Evolutionary conservation across 2,113 vertebrate genomes (phyloP).

Genomic region (Peucedramus taeniatus): DNA sequence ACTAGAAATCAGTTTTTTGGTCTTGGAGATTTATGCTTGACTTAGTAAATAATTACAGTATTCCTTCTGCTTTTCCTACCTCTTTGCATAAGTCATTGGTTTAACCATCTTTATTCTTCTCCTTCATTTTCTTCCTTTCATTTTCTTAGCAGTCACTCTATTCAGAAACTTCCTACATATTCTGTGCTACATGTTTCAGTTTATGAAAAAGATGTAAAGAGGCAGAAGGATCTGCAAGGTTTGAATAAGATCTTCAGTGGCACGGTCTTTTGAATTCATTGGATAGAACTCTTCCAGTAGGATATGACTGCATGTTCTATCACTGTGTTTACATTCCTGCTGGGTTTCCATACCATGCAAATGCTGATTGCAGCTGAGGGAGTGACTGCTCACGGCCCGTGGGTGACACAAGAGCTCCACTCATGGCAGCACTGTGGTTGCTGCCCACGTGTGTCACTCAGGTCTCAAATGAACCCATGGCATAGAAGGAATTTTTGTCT

Average conservation of each 20-base stretch:
- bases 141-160: background rate
- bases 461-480: background rate
- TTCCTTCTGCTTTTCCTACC: background rate
- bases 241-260: background rate
- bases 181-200: background rate
- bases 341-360: background rate
- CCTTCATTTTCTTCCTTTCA: background rate
- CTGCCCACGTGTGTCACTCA: fast-evolving
- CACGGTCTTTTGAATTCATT: background rate
- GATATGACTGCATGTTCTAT: background rate
- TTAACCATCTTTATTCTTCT: background rate
- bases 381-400: fast-evolving
- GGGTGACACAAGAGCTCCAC: fast-evolving
- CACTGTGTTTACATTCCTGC: background rate
- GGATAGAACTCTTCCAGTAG: background rate
- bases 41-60: background rate
- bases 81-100: background rate
- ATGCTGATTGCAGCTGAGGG: background rate
- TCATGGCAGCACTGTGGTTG: fast-evolving
- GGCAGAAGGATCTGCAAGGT: background rate
- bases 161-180: background rate
- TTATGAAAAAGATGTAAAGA: background rate
- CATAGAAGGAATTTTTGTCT: background rate
- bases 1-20: background rate
- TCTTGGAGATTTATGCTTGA: background rate